Evolutionary conservation across 2,888 invertebrate genomes (phyloP).

Genomic region (Bhutanitis thaidina): DNA sequence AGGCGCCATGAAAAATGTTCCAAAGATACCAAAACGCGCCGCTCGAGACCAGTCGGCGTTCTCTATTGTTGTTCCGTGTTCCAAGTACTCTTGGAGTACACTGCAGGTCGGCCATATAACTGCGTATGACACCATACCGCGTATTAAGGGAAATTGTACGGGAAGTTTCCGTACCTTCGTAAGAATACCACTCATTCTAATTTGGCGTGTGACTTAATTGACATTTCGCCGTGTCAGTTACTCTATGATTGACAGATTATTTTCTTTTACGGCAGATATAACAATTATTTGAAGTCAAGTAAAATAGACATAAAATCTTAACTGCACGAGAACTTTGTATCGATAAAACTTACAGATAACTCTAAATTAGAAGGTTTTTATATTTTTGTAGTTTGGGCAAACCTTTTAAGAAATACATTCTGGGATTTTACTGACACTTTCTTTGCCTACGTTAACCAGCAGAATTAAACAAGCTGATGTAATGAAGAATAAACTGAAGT

Average conservation of each 20-base stretch:
- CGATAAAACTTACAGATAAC: no score
- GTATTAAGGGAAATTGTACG: constrained; percentile 59
- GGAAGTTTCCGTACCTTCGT: constrained; percentile 67
- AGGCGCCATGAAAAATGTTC: constrained; percentile 87
- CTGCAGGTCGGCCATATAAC: constrained; percentile 86
- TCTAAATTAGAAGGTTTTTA: no score
- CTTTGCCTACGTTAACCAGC: no score
- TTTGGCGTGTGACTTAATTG: neutral
- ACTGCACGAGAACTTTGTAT: no score
- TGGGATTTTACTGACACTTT: no score
- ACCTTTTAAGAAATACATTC: no score
- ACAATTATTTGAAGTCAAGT: neutral
- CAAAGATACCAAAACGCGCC: constrained; percentile 85
- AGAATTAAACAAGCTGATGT: no score
- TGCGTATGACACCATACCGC: constrained; percentile 86
- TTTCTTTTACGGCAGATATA: constrained; percentile 11
- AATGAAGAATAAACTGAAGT: no score
- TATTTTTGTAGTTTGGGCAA: no score
- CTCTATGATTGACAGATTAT: constrained; percentile 7
- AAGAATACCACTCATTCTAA: constrained; percentile 51
- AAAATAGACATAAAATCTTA: no score
- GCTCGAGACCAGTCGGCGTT: constrained; percentile 80
- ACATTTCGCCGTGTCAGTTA: no score
- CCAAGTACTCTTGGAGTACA: constrained; percentile 81
- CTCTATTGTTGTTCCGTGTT: constrained; percentile 40